These are phyloP conservation scores for Zhuqinia jingwanae DNA, from an alignment of 2,888 invertebrate species.

Conservation along the genomic window DNA sequence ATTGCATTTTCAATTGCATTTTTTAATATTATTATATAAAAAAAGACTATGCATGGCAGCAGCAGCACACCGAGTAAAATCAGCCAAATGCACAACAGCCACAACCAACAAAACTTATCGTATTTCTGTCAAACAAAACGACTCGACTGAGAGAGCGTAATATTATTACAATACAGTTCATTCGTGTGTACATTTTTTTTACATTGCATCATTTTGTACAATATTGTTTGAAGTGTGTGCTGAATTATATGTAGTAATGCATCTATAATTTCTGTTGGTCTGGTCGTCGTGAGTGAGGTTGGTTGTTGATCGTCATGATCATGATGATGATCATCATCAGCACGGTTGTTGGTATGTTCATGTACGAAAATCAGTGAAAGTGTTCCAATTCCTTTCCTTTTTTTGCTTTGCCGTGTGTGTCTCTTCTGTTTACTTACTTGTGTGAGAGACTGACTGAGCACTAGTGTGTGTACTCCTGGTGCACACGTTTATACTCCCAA, in stretches of 20 bases:
- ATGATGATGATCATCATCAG: not conserved
- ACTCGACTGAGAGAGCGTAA: not conserved
- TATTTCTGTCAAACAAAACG: conserved; percentile 65
- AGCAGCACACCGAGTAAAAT: not conserved
- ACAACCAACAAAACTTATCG: conserved; percentile 52
- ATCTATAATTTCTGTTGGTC: conserved; percentile 35
- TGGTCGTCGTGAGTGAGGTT: conserved; percentile 14
- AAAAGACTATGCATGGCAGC: no score
- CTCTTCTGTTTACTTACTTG: conserved; percentile 15
- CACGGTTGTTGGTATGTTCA: conserved; percentile 40
- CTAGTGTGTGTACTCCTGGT: conserved; percentile 15
- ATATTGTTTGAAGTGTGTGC: conserved; percentile 21
- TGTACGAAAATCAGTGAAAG: conserved; percentile 71
- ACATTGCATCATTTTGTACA: conserved; percentile 46
- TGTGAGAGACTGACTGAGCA: not conserved
- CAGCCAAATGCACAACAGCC: not conserved
- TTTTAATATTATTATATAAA: conserved; percentile 5
- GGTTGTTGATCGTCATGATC: conserved; percentile 34
- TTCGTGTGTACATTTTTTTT: conserved; percentile 12
- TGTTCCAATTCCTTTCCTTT: conserved; percentile 71
- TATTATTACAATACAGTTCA: conserved; percentile 24
- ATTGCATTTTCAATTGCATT: conserved; percentile 43
- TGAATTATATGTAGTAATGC: conserved; percentile 1
- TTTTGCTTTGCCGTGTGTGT: conserved; percentile 37
- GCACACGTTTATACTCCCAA: conserved; percentile 15